phyloP scores from a whole-genome alignment of 2,888 invertebrate species.

The Dichetophora obliterata region DNA sequence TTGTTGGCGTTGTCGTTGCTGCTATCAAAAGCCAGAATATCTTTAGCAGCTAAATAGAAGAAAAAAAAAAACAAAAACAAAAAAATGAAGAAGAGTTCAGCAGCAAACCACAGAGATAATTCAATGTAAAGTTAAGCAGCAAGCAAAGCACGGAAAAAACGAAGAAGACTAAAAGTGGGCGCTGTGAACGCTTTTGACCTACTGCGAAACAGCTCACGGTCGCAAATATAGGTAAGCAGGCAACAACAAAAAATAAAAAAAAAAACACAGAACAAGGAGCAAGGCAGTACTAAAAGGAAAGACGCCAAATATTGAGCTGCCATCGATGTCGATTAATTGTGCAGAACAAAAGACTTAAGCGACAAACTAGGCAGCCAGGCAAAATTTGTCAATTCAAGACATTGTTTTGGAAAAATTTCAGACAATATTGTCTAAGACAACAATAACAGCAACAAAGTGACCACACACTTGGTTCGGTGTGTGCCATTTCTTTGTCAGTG shows the following conservation, averaged over 20 bases:
- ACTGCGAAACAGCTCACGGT: constrained; percentile 42
- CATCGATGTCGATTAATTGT: neutral
- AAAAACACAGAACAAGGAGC: neutral
- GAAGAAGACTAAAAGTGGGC: constrained; percentile 28
- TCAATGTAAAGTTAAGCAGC: constrained; percentile 15
- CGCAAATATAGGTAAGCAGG: constrained; percentile 11
- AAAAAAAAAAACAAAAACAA: neutral
- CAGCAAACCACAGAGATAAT: constrained; percentile 20
- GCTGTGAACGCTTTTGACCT: constrained; percentile 52
- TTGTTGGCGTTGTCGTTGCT: constrained; percentile 3
- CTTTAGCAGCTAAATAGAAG: constrained; percentile 49
- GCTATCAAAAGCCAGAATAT: constrained; percentile 38
- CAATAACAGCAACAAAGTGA: constrained; percentile 4
- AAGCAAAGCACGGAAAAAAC: neutral
- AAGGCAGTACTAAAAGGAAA: neutral
- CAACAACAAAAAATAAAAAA: neutral
- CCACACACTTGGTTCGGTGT: neutral
- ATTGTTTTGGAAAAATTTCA: neutral
- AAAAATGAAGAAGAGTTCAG: neutral
- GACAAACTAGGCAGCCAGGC: neutral
- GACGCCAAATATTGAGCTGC: neutral
- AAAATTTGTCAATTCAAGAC: neutral
- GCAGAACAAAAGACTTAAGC: neutral
- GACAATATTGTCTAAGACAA: neutral
- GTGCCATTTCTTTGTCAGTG: neutral